Percentiles rank a stretch among this genome's conserved stretches.
Evolutionary conservation across 2,113 vertebrate genomes (phyloP).

Genomic region (Oreochromis spilurus): DNA sequence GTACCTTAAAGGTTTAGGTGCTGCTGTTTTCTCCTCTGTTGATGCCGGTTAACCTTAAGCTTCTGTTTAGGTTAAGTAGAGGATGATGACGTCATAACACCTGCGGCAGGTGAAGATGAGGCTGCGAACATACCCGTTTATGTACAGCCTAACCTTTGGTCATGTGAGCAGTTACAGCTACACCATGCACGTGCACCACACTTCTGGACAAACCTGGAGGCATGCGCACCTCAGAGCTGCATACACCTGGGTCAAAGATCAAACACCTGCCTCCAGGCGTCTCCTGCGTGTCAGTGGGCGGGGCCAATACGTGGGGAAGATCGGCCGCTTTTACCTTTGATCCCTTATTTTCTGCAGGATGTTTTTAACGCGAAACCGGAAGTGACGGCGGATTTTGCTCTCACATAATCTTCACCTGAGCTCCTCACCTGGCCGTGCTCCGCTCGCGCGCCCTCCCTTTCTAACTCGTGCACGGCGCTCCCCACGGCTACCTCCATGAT

Average conservation of each 20-base stretch:
- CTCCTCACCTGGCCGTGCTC: background rate
- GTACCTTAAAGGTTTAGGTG: background rate
- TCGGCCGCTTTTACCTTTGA: background rate
- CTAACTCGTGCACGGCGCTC: background rate
- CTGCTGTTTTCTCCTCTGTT: background rate
- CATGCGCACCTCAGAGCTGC: background rate
- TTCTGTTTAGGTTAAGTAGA: background rate
- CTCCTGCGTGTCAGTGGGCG: background rate
- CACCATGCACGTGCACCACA: background rate
- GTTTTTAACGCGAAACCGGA: slow-evolving; percentile 9
- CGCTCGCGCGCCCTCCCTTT: background rate
- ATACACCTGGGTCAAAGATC: background rate
- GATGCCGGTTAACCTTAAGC: background rate
- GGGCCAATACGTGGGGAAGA: background rate
- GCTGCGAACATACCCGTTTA: background rate
- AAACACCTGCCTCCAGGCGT: background rate
- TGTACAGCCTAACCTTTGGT: background rate
- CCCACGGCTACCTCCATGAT: slow-evolving; percentile 42
- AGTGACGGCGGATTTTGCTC: slow-evolving; percentile 6
- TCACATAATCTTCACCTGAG: background rate
- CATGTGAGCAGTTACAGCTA: background rate
- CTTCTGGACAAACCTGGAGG: background rate
- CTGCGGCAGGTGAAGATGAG: background rate
- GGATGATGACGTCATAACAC: background rate
- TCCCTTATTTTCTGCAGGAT: background rate